Base-by-base conservation (phyloP, 2,888 invertebrate genomes). In the Lepas anatifera region DNA sequence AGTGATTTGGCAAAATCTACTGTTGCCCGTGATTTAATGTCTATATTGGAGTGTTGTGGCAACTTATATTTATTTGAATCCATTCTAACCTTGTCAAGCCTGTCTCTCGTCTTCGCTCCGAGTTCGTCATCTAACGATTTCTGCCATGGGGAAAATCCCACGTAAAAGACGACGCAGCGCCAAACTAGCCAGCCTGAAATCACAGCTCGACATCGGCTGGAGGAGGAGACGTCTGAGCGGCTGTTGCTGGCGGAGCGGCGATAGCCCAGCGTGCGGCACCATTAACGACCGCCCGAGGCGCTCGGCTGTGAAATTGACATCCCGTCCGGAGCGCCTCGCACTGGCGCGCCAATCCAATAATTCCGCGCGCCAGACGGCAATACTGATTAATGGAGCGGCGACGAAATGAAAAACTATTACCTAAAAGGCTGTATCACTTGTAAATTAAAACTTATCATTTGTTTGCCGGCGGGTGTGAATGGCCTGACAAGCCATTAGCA, bases 341-440 rank as follows among this genome's bases (percentile, higher is more conserved):
- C 52, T 32, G 52, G 16, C 52, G 3, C 6, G 32, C 52, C 52
- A 58, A 58, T 58, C 52, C 52, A 58, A 58, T 58, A 58, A 58
- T 58, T 58, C 52, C 13, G 13, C 52, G 27, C 52, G 4, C 32
- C 52, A 3, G 32, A 18, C 52, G 52, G 52, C 52, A 58, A 58
- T 58, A 32, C 52, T 58, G 52, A 58, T 58, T 27, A 58, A 58
- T 58, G 52, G n/a, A 22, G 16, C 11, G 52, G n/a, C 18, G 52
- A 58, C 52, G 32, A 58, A 58, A 58, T 58, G 52, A 58, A 58
- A 58, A 58, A 58, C 52, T 58, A 58, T 58, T 58, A 58, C 52
- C 52, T 58, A 58, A 58, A 58, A 58, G 52, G 52, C 52, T 58
- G 52, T 58, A 58, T 58, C 52, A 58, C 52, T 58, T 58, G 52